Evolutionary conservation across 2,113 vertebrate species (phyloP).

Genomic region (Sclerurus mexicanus): DNA sequence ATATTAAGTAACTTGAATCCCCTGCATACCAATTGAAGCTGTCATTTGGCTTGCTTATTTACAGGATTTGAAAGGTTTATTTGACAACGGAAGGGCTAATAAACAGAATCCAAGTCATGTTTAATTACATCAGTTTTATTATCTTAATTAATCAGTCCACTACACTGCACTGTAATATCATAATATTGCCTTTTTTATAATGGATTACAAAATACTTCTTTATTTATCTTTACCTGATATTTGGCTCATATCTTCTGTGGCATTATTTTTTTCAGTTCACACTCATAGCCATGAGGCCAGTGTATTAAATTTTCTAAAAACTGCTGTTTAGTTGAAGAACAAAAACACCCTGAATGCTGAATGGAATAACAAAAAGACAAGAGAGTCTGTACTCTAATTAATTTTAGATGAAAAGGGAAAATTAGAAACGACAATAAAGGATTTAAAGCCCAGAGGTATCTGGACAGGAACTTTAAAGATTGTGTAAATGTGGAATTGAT

Average conservation of each 20-base stretch:
- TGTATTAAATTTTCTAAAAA: neutral
- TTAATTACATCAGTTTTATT: slow-evolving; percentile 55
- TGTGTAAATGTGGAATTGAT: neutral
- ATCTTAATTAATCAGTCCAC: slow-evolving; percentile 46
- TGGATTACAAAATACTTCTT: neutral
- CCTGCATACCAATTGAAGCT: neutral
- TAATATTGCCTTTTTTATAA: neutral
- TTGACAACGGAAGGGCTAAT: slow-evolving; percentile 38
- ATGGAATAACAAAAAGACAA: slow-evolving; percentile 18
- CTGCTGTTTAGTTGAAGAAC: neutral
- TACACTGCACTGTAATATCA: neutral
- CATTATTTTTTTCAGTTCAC: neutral
- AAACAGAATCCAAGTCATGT: slow-evolving; percentile 23
- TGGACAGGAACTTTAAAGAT: neutral
- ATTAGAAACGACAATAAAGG: neutral
- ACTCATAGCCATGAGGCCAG: neutral
- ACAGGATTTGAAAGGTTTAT: slow-evolving; percentile 27
- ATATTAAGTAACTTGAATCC: neutral
- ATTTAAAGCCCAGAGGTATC: neutral
- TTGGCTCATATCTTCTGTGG: neutral
- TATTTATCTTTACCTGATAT: neutral
- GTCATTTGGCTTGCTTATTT: slow-evolving; percentile 41
- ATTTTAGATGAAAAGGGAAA: slow-evolving; percentile 34
- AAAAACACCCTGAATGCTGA: neutral
- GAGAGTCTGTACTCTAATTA: slow-evolving; percentile 8